phyloP scores from a whole-genome alignment of 2,797 vertebrate genomes.

The Xerus rutilus region DNA sequence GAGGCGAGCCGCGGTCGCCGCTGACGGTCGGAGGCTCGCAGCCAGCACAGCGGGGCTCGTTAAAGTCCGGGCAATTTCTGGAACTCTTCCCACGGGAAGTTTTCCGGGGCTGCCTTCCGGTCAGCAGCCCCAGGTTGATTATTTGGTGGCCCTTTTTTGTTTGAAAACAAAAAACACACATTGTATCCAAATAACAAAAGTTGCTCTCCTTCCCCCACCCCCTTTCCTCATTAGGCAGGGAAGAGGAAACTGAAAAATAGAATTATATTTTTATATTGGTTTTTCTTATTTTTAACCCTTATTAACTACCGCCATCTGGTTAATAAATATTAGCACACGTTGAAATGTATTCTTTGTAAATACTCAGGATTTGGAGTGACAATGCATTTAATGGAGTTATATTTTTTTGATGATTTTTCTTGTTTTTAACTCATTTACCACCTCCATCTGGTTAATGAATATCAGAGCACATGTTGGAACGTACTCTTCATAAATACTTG shows the following conservation, averaged over 20 bases:
- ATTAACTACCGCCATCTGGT: conserved; percentile 49
- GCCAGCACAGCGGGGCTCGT: conserved; percentile 65
- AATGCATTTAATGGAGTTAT: conserved; percentile 46
- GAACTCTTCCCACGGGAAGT: conserved; percentile 82
- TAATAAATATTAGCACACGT: conserved; percentile 53
- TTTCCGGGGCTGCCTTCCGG: conserved; percentile 81
- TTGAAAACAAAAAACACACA: conserved; percentile 81
- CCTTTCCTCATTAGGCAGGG: conserved; percentile 82
- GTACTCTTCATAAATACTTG: conserved; percentile 51
- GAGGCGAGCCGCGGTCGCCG: conserved; percentile 11
- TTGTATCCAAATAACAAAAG: conserved; percentile 85
- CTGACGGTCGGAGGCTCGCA: neutral
- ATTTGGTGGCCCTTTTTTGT: conserved; percentile 82
- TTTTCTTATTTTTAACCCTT: conserved; percentile 81
- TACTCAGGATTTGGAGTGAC: conserved; percentile 33
- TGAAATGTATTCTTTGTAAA: conserved; percentile 63
- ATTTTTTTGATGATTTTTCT: conserved; percentile 52
- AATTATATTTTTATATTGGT: conserved; percentile 85
- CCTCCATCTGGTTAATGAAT: conserved; percentile 59
- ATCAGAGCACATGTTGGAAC: conserved; percentile 46
- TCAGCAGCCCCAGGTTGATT: conserved; percentile 80
- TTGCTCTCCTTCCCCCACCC: conserved; percentile 71
- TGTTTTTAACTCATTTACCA: conserved; percentile 60
- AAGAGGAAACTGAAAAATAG: conserved; percentile 84
- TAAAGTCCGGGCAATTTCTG: conserved; percentile 72